phyloP scores from a whole-genome alignment of 2,113 vertebrate species.

The Rhizomys pruinosus region DNA sequence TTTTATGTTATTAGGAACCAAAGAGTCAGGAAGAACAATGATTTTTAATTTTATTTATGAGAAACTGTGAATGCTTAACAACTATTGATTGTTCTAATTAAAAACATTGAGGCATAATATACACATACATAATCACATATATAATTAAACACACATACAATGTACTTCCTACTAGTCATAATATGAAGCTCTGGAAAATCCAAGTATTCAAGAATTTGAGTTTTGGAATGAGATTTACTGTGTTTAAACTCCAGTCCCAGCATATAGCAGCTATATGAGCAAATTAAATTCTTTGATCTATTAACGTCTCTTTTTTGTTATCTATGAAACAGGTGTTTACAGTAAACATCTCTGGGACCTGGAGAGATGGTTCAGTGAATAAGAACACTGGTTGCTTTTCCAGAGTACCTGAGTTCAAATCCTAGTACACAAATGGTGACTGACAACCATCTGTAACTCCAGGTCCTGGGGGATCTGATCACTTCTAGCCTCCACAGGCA shows the following conservation, averaged over 20 bases:
- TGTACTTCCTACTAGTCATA: not conserved
- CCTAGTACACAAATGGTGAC: too few species aligned
- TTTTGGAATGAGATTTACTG: not conserved
- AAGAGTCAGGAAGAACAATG: not conserved
- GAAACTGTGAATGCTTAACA: not conserved
- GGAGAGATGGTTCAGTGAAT: too few species aligned
- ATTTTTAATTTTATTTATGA: conserved; percentile 6
- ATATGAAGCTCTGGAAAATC: not conserved
- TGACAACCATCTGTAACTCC: too few species aligned
- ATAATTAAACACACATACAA: not conserved
- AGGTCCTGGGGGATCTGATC: too few species aligned
- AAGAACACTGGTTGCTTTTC: too few species aligned
- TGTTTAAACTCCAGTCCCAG: not conserved
- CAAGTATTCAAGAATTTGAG: not conserved
- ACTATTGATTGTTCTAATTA: not conserved
- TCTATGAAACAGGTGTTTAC: not conserved
- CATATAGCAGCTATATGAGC: not conserved
- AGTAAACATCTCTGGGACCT: too few species aligned
- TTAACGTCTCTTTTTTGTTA: not conserved
- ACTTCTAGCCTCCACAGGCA: too few species aligned
- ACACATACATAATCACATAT: not conserved
- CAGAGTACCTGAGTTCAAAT: too few species aligned
- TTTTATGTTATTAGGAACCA: conserved; percentile 22
- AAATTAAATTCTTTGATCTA: conserved; percentile 6
- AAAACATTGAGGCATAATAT: not conserved